Conservation (phyloP, 2,888 invertebrate species). For the Blera fallax region DNA sequence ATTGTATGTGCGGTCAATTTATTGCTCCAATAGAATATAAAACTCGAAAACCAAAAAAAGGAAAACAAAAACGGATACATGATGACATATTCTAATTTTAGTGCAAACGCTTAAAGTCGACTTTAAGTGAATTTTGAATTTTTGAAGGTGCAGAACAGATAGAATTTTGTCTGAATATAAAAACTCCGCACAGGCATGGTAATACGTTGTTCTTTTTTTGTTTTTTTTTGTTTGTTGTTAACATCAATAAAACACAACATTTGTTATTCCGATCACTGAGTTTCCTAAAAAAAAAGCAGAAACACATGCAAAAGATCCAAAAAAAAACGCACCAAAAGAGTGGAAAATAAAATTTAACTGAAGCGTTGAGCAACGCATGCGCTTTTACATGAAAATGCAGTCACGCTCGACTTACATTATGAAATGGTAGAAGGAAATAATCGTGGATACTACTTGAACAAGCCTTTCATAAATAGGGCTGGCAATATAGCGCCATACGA, state of each 20-base stretch:
- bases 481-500: neutral
- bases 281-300: conserved; percentile 12
- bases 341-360: conserved; percentile 35
- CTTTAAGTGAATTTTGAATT: neutral
- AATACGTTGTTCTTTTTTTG: neutral
- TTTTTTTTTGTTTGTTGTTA: neutral
- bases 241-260: conserved; percentile 12
- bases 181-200: neutral
- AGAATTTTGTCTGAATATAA: neutral
- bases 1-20: conserved; percentile 35
- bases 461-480: conserved; percentile 24
- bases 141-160: neutral
- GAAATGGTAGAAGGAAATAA: conserved; percentile 26
- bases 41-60: too few species aligned
- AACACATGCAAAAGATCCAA: neutral
- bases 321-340: neutral
- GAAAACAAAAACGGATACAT: too few species aligned
- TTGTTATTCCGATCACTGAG: conserved; percentile 57
- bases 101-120: neutral
- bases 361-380: conserved; percentile 69
- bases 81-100: neutral
- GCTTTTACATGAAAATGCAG: conserved; percentile 62
- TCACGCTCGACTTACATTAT: conserved; percentile 58
- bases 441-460: neutral
- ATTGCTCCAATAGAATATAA: conserved; percentile 4